Conservation (phyloP, 2,113 vertebrate species). For the Pelodiscus sinensis region DNA sequence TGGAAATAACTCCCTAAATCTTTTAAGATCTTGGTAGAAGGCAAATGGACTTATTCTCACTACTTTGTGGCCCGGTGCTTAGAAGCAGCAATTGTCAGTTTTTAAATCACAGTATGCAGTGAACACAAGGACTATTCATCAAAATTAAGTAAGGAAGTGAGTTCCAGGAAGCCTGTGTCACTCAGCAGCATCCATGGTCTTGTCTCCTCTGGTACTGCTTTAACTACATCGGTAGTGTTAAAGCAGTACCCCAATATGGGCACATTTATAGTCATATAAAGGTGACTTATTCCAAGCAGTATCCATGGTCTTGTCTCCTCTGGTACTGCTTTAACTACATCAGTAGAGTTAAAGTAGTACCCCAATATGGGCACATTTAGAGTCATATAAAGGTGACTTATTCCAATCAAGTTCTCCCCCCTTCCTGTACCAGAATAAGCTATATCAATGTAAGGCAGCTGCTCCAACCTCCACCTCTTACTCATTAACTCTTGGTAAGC, state of each 20-base stretch:
- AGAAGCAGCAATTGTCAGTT: neutral
- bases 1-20: neutral
- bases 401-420: too few relatives aligned
- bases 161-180: neutral
- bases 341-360: neutral
- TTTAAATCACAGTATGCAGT: neutral
- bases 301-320: neutral
- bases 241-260: neutral
- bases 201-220: neutral
- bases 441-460: neutral
- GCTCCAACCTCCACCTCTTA: too few relatives aligned
- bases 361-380: neutral
- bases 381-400: neutral
- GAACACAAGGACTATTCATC: neutral
- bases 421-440: neutral
- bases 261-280: neutral
- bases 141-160: neutral
- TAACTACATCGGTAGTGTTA: neutral
- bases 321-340: neutral
- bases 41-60: neutral
- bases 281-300: neutral
- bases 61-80: neutral
- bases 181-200: neutral
- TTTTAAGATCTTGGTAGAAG: neutral
- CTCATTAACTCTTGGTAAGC: too few relatives aligned